A percentile compares a stretch with the other conserved stretches of the same genome.
phyloP scores from a whole-genome alignment of 2,113 vertebrate species.

The Maccullochella peelii region DNA sequence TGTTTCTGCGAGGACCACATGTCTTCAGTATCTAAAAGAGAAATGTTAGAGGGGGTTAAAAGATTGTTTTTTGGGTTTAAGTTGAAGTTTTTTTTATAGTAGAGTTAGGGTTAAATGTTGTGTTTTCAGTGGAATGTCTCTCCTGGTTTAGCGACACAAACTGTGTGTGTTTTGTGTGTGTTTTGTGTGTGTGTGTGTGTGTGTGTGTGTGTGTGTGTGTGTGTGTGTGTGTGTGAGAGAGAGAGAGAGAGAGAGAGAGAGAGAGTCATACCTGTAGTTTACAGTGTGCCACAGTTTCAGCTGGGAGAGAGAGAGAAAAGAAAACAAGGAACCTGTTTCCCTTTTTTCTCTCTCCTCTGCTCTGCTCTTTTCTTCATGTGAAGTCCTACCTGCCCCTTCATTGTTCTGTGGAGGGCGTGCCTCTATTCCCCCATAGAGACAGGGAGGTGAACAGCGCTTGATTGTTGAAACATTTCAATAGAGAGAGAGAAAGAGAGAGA shows the following conservation, averaged over 20 bases:
- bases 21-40: background rate
- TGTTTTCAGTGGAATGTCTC: background rate
- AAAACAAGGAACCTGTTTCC: constrained; percentile 75
- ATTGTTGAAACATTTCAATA: constrained; percentile 75
- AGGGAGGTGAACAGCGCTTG: constrained; percentile 69
- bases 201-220: constrained; percentile 1
- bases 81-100: background rate
- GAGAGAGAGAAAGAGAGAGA: constrained; percentile 17
- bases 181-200: constrained; percentile 5
- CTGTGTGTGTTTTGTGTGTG: no score
- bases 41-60: background rate
- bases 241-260: background rate
- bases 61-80: background rate
- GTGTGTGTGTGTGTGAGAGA: background rate
- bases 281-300: constrained; percentile 54
- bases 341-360: constrained; percentile 24
- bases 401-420: constrained; percentile 87
- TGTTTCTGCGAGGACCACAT: background rate
- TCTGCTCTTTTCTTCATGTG: constrained; percentile 45
- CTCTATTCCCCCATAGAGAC: no score
- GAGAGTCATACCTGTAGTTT: constrained; percentile 26
- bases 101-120: background rate
- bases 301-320: constrained; percentile 9
- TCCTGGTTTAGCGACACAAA: background rate
- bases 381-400: constrained; percentile 84